Base-by-base conservation (phyloP, 1,140 invertebrate genomes). In the Sinonovacula constricta region DNA sequence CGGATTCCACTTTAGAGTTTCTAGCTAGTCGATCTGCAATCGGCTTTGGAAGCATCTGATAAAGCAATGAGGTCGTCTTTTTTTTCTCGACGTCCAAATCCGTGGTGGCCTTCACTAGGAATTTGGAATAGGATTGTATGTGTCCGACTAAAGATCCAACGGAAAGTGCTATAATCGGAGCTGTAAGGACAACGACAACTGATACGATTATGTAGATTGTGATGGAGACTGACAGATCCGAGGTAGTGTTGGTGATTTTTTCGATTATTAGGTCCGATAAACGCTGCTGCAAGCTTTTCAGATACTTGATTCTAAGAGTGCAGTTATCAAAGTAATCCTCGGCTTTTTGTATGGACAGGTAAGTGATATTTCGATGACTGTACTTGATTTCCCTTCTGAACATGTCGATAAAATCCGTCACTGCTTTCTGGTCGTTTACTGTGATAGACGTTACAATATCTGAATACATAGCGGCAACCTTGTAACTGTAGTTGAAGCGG, bases 1-100 rank as follows among this genome's bases (percentile, higher is more conserved):
- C 72, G 12, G 72, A 76, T 22, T 76, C 63, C 15, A 76, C 51
- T 15, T 66, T 33, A 24, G 63, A 54, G 12, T 56, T 57, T 45
- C 71, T 51, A 36, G 81, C 81, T 14, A 83, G 54, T 30, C 69
- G 53, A 0, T 83, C 79, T 3, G 83, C 79, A 14, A 81, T 68
- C 1, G 72, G 72, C 49, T 57, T 79, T 0, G 81, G 72, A 10
- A 76, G 28, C 72, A 76, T 76, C 24, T 76, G 72, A 33, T 66
- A 76, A 4, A 76, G 31, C 0, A 76, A 54, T 10, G 31, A n/a
- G 30, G 66, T 54, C 10, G 63, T 67, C 59, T 67, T 76, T 14
- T 10, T 26, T 31, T 51, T 14, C 30, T 76, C 72, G 5, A 57
- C 28, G 24, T 66, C 56, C 0, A 76, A 34, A 12, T 67, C 51